phyloP scores from a whole-genome alignment of 2,888 invertebrate genomes.

The Platycnemis pennipes region DNA sequence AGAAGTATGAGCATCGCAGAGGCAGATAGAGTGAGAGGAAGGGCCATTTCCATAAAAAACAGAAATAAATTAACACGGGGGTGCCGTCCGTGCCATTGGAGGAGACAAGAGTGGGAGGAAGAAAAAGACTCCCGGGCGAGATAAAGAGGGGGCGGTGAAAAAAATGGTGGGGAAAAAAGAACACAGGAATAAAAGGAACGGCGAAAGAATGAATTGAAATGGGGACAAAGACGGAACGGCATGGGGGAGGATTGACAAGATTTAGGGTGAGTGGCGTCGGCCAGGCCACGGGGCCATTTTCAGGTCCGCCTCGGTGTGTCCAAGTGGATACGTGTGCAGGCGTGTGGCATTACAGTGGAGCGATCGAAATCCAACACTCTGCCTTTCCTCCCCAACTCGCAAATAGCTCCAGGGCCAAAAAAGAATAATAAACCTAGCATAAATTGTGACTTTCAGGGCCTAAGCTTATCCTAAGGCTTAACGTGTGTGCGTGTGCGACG shows the following conservation, averaged over 20 bases:
- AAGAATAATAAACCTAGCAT: no score
- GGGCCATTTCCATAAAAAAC: background rate
- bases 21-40: background rate
- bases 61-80: background rate
- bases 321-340: background rate
- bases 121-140: background rate
- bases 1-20: background rate
- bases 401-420: no score
- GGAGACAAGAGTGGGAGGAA: background rate
- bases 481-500: no score
- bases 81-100: background rate
- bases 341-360: no score
- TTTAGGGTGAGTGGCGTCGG: background rate
- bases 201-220: slow-evolving; percentile 21
- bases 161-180: background rate
- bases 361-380: no score
- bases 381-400: background rate
- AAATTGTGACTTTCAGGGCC: no score
- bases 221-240: background rate
- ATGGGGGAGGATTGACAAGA: background rate
- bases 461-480: no score
- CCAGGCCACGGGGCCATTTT: no score
- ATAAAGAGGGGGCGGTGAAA: background rate
- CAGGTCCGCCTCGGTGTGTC: no score
- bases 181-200: background rate